Evolutionary conservation across 1,140 invertebrate genomes (phyloP).

Genomic region (Halesus radiatus): DNA sequence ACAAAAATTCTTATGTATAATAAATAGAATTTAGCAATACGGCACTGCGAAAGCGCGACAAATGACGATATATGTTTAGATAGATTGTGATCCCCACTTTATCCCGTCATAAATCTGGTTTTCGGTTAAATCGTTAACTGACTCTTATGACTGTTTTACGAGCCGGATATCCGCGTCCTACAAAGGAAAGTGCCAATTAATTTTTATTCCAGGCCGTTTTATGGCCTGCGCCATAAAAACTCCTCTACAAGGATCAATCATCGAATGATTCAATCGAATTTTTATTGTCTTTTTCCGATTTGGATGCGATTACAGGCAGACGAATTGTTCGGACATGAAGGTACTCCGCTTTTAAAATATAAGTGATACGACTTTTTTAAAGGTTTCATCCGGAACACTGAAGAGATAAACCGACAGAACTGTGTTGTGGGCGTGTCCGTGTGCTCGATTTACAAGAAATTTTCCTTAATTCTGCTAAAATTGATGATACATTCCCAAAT

Average conservation of each 20-base stretch:
- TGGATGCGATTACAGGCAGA: neutral
- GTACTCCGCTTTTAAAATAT: neutral
- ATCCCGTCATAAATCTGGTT: neutral
- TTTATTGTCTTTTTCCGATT: conserved; percentile 16
- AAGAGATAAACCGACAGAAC: too few species aligned
- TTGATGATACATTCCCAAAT: too few species aligned
- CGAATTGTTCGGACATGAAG: neutral
- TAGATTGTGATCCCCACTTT: neutral
- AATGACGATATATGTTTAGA: neutral
- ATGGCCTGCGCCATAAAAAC: neutral
- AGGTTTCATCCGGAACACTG: neutral
- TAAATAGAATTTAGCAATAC: neutral
- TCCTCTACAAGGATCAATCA: conserved; percentile 22
- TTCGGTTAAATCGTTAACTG: neutral
- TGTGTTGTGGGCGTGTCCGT: too few species aligned
- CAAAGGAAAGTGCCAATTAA: conserved; percentile 29
- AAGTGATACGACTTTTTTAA: neutral
- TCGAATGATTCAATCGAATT: neutral
- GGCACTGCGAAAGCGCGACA: neutral
- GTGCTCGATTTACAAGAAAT: too few species aligned
- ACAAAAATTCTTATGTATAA: too few species aligned
- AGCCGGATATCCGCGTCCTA: conserved; percentile 17
- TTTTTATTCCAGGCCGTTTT: conserved; percentile 19
- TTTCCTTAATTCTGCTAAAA: too few species aligned
- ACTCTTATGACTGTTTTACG: conserved; percentile 27